phyloP scores from a whole-genome alignment of 2,113 vertebrate species.

The Eptesicus fuscus region DNA sequence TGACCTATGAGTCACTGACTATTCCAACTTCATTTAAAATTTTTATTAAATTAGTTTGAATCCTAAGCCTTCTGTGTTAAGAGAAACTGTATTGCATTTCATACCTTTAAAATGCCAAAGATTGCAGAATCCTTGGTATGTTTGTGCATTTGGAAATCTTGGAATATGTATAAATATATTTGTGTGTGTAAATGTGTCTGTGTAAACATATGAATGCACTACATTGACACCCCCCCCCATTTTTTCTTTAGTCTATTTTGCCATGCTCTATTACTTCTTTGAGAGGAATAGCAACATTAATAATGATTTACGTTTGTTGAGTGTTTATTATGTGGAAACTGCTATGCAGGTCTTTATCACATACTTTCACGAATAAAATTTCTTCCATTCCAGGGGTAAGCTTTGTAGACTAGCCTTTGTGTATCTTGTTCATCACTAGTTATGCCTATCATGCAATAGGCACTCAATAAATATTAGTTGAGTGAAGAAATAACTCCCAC shows the following conservation, averaged over 20 bases:
- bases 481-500: neutral
- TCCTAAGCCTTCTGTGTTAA: conserved; percentile 82
- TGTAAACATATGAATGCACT: neutral
- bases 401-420: neutral
- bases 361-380: neutral
- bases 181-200: neutral
- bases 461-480: neutral
- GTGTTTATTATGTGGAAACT: neutral
- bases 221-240: rapidly evolving
- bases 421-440: neutral
- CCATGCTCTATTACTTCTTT: neutral
- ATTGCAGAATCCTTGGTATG: conserved; percentile 3
- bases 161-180: neutral
- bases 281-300: neutral
- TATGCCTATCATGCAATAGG: neutral
- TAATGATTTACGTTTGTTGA: neutral
- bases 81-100: conserved; percentile 79
- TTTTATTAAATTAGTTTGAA: conserved; percentile 95
- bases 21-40: conserved; percentile 90
- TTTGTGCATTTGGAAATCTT: neutral
- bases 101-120: conserved; percentile 67
- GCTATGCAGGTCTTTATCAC: neutral
- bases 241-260: neutral
- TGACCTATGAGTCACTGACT: conserved; percentile 97
- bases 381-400: neutral